Base-by-base conservation (phyloP, 2,797 vertebrate species). In the Anabacerthia variegaticeps region DNA sequence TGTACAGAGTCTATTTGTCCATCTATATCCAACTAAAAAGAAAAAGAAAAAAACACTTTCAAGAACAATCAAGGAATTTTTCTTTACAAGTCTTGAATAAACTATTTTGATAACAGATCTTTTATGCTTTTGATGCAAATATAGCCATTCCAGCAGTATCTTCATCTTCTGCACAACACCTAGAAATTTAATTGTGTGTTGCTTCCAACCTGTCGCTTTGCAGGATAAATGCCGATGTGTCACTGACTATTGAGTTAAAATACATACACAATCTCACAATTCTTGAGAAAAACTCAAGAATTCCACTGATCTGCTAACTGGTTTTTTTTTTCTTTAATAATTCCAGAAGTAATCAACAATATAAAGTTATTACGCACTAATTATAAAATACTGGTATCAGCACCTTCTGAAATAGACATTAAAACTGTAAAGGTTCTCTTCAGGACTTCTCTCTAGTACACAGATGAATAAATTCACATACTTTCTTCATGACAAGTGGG, bases 1-100 rank as follows among this genome's bases (percentile, higher is more conserved):
- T 99, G 98, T 84, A 99, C 69, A 14, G 98, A 98, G 82, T 99
- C 99, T 78, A 99, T 98, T 61, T 99, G 98, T 74, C 99, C 99
- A 88, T 99, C 98, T 85, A 99, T 97, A 95, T 99, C 99, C 98
- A 99, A 97, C 99, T 99, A 95, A 65, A 95, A 97, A 78, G 84
- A 71, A 49, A 97, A 95, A 93, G 28, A 43, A 88, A 43, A 88
- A 22, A 88, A 65, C 7, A n/a, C 17, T 28, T 46, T 94, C 24
- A 94, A 58, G 36, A 74, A 78, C 9, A 55, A 5, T 27, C 26
- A 43, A n/a, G 7, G 24, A 55, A 30, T 52, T 75, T 81, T 68
- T 78, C 10, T 82, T 88, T n/a, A 36, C 4, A 52, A 9, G 0
- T 48, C 26, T 46, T 77, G 7, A 74, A 51, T 63, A 23, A 55